Evolutionary conservation across 2,888 invertebrate species (phyloP).

Genomic region (Apamea sordens): DNA sequence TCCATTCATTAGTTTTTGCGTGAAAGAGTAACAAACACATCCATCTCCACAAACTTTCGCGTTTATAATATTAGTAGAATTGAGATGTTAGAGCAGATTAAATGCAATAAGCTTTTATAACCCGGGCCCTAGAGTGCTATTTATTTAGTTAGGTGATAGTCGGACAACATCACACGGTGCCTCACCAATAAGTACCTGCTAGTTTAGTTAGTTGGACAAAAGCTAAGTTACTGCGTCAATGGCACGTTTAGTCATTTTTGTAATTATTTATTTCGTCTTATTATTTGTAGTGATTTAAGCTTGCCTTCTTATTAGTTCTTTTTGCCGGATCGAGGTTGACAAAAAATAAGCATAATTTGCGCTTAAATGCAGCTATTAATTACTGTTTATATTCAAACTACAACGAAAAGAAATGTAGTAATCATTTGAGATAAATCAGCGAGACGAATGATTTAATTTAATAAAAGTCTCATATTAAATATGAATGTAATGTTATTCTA

Average conservation of each 20-base stretch:
- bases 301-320: constrained; percentile 49
- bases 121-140: constrained; percentile 59
- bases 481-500: constrained; percentile 7
- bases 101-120: constrained; percentile 8
- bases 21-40: too few species aligned
- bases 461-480: constrained; percentile 16
- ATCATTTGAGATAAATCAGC: not conserved
- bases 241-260: constrained; percentile 54
- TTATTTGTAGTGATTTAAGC: constrained; percentile 52
- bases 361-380: constrained; percentile 7
- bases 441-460: not conserved
- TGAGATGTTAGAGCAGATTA: not conserved
- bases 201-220: constrained; percentile 71
- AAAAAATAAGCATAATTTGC: constrained; percentile 21
- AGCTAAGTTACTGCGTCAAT: constrained; percentile 40
- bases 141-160: constrained; percentile 62
- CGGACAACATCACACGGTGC: constrained; percentile 80
- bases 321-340: constrained; percentile 26
- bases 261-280: constrained; percentile 54
- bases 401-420: not conserved
- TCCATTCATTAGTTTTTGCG: too few species aligned
- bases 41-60: too few species aligned
- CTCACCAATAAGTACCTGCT: constrained; percentile 86
- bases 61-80: too few species aligned
- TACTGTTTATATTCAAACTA: not conserved